Conservation (phyloP, 2,888 invertebrate species). For the Eilema griseolum region DNA sequence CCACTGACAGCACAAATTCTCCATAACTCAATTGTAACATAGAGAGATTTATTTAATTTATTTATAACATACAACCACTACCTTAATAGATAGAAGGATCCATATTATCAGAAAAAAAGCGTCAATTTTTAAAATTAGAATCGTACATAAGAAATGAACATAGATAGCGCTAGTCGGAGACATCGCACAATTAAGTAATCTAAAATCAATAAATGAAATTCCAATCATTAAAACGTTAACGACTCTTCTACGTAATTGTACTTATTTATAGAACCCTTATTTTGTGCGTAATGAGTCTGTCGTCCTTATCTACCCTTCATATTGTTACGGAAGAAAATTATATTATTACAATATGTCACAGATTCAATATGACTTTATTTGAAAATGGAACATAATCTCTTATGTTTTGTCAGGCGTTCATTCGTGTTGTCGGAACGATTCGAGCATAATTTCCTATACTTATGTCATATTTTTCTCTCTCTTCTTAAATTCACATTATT, state of each 20-base stretch:
- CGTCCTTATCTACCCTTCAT: neutral
- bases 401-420: constrained; percentile 29
- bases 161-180: neutral
- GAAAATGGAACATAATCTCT: constrained; percentile 12
- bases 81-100: no score
- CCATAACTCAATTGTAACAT: no score
- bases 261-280: constrained; percentile 2
- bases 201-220: neutral
- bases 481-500: constrained; percentile 17
- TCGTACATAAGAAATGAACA: neutral
- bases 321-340: constrained; percentile 4
- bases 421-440: constrained; percentile 37
- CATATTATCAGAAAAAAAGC: no score
- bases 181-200: neutral
- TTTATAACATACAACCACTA: no score
- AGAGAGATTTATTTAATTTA: no score
- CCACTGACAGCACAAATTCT: no score
- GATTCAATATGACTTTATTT: constrained; percentile 11
- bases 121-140: no score
- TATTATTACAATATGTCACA: constrained; percentile 5
- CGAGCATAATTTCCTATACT: constrained; percentile 30
- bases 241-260: neutral
- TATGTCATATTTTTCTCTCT: constrained; percentile 28
- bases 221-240: neutral
- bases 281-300: neutral